phyloP scores from a whole-genome alignment of 2,888 invertebrate genomes.

The Cheilosia soror region DNA sequence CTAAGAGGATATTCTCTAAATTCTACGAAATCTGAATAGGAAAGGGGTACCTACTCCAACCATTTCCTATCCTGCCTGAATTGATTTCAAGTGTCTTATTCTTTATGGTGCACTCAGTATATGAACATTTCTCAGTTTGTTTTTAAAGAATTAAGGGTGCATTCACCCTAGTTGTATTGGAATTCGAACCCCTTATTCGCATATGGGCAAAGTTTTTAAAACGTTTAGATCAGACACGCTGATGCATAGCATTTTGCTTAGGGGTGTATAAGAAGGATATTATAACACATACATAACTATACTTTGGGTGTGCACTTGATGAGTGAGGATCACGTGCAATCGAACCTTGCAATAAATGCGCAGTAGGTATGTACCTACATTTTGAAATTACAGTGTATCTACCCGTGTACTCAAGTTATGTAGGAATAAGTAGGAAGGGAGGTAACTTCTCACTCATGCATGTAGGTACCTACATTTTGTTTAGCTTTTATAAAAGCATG shows the following conservation, averaged over 20 bases:
- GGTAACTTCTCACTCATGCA: too few species aligned
- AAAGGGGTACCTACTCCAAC: constrained; percentile 48
- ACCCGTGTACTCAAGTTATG: too few species aligned
- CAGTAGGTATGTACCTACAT: neutral
- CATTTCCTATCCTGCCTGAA: constrained; percentile 42
- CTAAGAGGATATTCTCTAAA: constrained; percentile 47
- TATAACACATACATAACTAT: neutral
- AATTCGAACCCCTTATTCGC: neutral
- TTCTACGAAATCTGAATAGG: constrained; percentile 15
- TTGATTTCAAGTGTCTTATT: constrained; percentile 48
- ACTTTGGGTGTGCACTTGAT: constrained; percentile 54
- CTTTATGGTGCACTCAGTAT: constrained; percentile 6
- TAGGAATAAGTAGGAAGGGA: too few species aligned
- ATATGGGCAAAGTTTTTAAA: constrained; percentile 3
- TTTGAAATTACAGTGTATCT: neutral
- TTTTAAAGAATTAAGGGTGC: constrained; percentile 44
- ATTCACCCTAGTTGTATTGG: constrained; percentile 29
- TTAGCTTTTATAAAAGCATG: too few species aligned
- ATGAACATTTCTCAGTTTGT: constrained; percentile 1
- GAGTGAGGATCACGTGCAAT: constrained; percentile 42
- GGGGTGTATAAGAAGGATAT: constrained; percentile 8
- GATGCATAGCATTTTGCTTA: constrained; percentile 2
- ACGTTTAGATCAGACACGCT: constrained; percentile 8
- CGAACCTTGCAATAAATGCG: constrained; percentile 2
- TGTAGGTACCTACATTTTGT: too few species aligned